A percentile compares a stretch with the other conserved stretches of the same genome.
Conservation (phyloP, 2,888 invertebrate species). For the Automeris io region DNA sequence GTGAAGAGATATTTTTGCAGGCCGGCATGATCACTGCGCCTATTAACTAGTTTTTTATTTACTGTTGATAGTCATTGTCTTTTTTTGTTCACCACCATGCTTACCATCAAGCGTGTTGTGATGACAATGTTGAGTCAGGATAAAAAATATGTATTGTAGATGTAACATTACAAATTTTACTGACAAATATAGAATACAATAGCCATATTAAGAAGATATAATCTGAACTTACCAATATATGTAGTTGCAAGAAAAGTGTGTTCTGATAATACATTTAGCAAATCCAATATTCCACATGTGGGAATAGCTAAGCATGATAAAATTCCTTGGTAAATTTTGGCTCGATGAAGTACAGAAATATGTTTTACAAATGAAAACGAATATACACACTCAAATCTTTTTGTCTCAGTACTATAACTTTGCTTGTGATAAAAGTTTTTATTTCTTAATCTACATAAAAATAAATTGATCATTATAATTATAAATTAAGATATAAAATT, state of each 20-base stretch:
- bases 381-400: constrained; percentile 55
- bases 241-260: constrained; percentile 38
- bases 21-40: no score
- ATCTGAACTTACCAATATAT: constrained; percentile 43
- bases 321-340: constrained; percentile 71
- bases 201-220: background rate
- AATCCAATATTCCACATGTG: constrained; percentile 50
- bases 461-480: background rate
- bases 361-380: constrained; percentile 58
- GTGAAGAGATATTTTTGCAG: no score
- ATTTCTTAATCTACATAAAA: background rate
- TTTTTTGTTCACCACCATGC: no score
- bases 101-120: no score
- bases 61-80: no score
- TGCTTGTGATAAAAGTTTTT: constrained; percentile 13
- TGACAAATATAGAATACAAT: no score
- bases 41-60: no score
- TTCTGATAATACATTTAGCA: constrained; percentile 39
- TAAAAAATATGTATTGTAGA: no score
- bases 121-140: no score
- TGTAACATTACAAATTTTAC: no score
- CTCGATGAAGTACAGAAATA: constrained; percentile 65
- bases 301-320: constrained; percentile 58
- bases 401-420: constrained; percentile 6
- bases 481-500: no score